Conservation (phyloP, 2,888 invertebrate genomes). For the Tupiocoris notatus region DNA sequence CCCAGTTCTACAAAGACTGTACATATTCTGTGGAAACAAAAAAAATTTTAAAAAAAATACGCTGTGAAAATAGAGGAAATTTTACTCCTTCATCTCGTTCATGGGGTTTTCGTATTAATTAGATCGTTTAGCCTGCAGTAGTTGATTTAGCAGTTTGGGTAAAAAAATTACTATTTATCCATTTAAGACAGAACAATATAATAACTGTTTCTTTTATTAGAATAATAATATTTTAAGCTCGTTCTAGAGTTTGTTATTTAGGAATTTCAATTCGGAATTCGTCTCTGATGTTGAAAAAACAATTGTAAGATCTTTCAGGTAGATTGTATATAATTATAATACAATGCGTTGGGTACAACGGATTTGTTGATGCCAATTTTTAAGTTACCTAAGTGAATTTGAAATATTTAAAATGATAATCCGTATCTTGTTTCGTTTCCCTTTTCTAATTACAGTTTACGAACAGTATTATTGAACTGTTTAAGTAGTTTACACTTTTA, state of each 20-base stretch:
- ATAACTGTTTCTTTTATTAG: background rate
- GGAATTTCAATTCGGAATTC: background rate
- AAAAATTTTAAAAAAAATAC: conserved; percentile 18
- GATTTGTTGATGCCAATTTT: conserved; percentile 18
- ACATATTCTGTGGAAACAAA: conserved; percentile 28
- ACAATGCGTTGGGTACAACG: background rate
- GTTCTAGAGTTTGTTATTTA: conserved; percentile 28
- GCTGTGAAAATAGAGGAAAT: conserved; percentile 28
- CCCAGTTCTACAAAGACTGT: conserved; percentile 26
- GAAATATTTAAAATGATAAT: background rate
- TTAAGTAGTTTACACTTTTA: conserved; percentile 36
- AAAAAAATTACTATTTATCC: conserved; percentile 13
- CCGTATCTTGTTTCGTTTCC: conserved; percentile 1
- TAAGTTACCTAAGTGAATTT: conserved; percentile 31
- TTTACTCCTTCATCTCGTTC: conserved; percentile 21
- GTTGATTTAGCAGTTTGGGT: background rate
- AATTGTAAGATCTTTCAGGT: background rate
- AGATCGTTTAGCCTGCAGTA: conserved; percentile 17
- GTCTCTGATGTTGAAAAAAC: background rate
- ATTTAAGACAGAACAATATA: background rate
- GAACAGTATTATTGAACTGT: conserved; percentile 36
- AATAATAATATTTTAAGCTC: conserved; percentile 11
- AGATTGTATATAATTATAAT: conserved; percentile 3
- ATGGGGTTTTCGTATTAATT: background rate
- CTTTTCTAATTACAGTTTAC: conserved; percentile 3